Percentiles rank a stretch among this genome's conserved stretches.
phyloP scores from a whole-genome alignment of 2,113 vertebrate genomes.

The Polyodon spathula region DNA sequence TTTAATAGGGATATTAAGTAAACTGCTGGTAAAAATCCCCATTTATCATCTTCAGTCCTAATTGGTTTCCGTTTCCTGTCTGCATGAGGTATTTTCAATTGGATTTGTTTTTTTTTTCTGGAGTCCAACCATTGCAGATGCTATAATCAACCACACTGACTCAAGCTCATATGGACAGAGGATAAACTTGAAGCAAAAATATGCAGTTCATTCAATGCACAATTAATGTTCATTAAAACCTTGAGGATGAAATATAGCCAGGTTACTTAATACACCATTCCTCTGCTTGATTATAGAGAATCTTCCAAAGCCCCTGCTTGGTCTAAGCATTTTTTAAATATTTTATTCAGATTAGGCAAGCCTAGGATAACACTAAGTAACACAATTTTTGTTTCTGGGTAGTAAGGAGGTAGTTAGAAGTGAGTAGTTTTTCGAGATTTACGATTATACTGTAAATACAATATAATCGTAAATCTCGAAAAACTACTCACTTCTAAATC shows the following conservation, averaged over 20 bases:
- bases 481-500: no score
- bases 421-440: no score
- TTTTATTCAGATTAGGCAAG: no score
- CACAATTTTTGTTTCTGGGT: no score
- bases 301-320: conserved; percentile 8
- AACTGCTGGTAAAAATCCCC: conserved; percentile 73
- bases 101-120: conserved; percentile 55
- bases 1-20: conserved; percentile 76
- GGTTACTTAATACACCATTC: conserved; percentile 35
- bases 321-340: background rate
- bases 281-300: conserved; percentile 25
- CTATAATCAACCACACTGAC: conserved; percentile 62
- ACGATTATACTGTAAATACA: no score
- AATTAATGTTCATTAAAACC: conserved; percentile 63
- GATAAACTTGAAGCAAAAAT: conserved; percentile 54
- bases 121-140: conserved; percentile 50
- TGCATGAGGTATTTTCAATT: conserved; percentile 62
- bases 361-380: no score
- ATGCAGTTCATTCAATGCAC: conserved; percentile 43
- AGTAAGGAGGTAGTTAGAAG: no score
- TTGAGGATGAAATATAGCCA: conserved; percentile 38
- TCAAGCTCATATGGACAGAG: conserved; percentile 64
- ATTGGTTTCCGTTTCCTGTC: conserved; percentile 72
- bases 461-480: no score
- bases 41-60: conserved; percentile 71